Conservation (phyloP, 2,113 vertebrate genomes). For the Actinemys pallida region DNA sequence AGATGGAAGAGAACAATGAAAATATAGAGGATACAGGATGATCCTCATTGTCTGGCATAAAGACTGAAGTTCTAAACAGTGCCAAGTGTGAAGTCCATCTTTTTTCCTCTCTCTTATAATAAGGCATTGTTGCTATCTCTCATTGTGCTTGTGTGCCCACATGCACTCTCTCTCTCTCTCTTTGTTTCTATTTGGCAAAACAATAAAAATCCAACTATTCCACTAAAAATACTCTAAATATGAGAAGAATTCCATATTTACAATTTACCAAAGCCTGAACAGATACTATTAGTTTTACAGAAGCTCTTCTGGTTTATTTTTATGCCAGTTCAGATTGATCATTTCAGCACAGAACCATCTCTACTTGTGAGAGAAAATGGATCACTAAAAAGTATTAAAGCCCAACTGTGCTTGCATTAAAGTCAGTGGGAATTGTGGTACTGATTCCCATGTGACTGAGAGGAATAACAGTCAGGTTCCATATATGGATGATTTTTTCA, state of each 20-base stretch:
- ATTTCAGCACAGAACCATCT: rapidly evolving
- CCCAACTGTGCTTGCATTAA: neutral
- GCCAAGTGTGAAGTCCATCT: neutral
- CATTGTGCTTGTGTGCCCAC: neutral
- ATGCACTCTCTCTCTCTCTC: neutral
- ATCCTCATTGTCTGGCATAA: neutral
- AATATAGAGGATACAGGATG: neutral
- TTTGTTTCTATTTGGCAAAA: neutral
- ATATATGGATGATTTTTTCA: neutral
- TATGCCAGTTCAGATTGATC: rapidly evolving
- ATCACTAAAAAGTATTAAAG: neutral
- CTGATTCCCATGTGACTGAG: neutral
- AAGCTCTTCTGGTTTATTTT: neutral
- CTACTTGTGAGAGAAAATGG: neutral
- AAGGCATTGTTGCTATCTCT: neutral
- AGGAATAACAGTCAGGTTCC: neutral
- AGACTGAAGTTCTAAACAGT: neutral
- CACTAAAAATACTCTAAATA: neutral
- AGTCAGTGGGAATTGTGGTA: neutral
- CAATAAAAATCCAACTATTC: neutral
- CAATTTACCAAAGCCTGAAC: neutral
- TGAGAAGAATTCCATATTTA: neutral
- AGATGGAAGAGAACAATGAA: neutral
- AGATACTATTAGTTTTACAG: rapidly evolving
- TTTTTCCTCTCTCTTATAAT: neutral